Evolutionary conservation across 2,888 invertebrate species (phyloP), one percentile per base, ranked within the genome.

Genomic region (Digitonthophagus gazella): DNA sequence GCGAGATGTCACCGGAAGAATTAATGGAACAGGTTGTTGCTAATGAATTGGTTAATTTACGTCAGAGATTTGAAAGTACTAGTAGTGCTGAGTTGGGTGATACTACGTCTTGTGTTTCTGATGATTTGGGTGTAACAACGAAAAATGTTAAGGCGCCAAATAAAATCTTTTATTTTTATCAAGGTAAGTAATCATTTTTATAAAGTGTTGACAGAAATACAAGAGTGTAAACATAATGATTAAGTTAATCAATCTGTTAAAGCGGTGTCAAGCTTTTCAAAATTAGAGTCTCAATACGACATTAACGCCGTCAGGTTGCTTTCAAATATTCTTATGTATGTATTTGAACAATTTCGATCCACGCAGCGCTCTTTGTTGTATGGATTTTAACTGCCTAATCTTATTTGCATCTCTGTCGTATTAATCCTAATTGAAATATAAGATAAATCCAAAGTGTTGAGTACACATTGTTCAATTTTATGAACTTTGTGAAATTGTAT

Each of bases 81-180:
- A 75, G 78, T 66, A 79, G 78, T 69, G 79, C 80, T 67, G 76
- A 74, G 15, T 67, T 71, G 11, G 74, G 64, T 4, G 73, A 70
- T 67, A 74, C 73, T 11, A 72, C 74, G 58, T 69, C 72, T 69
- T 66, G 72, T 22, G 28, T 69, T 69, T 22, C 78, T 6, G 83
- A 83, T 73, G 80, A 82, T 75, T 74, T 83, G 67, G 81, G 82
- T 72, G 73, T 81, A 58, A 11, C 28, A 44, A 44, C 28, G 3
- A 44, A 44, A 11, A 44, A 5, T 3, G 11, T 8, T 44, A 44
- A 44, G 11, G 28, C 11, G 6, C 16, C 61, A 18, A 72, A 81
- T 84, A 0, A 91, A 89, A 83, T 88, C 87, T 78, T 91, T 80
- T 93, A 92, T 80, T 94, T 93, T 80, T 94, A 93, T 82, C 93